phyloP scores from a whole-genome alignment of 2,113 vertebrate genomes.

The Xiphias gladius region DNA sequence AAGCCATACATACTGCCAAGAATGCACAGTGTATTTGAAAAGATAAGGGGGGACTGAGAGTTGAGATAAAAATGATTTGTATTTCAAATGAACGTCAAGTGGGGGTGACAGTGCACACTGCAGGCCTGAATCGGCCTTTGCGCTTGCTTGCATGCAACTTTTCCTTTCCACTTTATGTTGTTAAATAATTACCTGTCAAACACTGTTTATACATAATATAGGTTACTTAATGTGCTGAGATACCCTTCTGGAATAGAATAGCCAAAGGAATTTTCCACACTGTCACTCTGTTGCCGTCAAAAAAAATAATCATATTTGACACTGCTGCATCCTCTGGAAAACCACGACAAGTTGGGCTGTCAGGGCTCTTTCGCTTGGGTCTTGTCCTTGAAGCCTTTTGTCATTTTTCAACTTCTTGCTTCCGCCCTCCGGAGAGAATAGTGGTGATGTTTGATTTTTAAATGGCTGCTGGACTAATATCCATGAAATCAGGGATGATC shows the following conservation, averaged over 20 bases:
- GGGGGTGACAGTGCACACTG: conserved; percentile 29
- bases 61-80: conserved; percentile 62
- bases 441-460: conserved; percentile 69
- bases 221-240: conserved; percentile 74
- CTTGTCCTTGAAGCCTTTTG: conserved; percentile 71
- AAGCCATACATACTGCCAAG: background rate
- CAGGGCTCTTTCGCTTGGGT: conserved; percentile 63
- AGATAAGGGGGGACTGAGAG: conserved; percentile 31
- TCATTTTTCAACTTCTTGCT: conserved; percentile 65
- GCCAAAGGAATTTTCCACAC: conserved; percentile 74
- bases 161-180: conserved; percentile 60
- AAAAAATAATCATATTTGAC: conserved; percentile 76
- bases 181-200: conserved; percentile 77
- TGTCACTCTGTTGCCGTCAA: conserved; percentile 73
- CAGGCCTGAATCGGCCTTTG: conserved; percentile 32
- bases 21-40: conserved; percentile 48
- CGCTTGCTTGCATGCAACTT: conserved; percentile 31
- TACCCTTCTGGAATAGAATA: conserved; percentile 70
- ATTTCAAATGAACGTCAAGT: conserved; percentile 47
- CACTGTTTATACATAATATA: conserved; percentile 74
- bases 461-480: conserved; percentile 70
- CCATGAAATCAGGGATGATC: conserved; percentile 76
- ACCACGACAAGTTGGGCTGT: conserved; percentile 65
- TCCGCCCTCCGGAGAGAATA: conserved; percentile 19
- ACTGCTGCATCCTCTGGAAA: conserved; percentile 73